Base-by-base conservation (phyloP, 2,113 vertebrate species). In the Chitala chitala region DNA sequence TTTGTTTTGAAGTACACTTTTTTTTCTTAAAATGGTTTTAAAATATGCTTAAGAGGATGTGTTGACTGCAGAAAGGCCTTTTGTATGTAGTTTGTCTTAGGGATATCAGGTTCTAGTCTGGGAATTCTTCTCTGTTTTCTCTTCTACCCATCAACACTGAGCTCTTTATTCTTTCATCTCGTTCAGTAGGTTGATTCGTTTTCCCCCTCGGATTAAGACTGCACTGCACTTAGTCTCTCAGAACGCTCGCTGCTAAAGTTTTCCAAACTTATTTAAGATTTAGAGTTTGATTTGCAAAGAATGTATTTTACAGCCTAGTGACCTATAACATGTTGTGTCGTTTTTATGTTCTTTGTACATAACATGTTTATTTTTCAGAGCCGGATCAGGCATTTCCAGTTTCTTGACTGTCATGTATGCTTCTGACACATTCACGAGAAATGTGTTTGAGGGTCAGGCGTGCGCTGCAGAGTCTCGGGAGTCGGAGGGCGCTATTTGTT, bases 141-240 rank as follows among this genome's bases (percentile, higher is more conserved):
- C 44, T n/a, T 44, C 54, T 51, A n/a, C 40, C 26, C 44, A 50
- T 73, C 71, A 63, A 24, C 58, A 51, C 58, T 73, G 20, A 48
- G 55, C 55, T 73, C 26, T 36, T 73, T 64, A 48, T 73, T 33
- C 68, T 61, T 51, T 73, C 46, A 24, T 73, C 40, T 51, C 15
- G 15, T 73, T 73, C 71, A 61, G 40, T 73, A 59, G 40, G 42
- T 72, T 72, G n/a, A 72, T 72, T 72, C 42, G 12, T 42, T 22
- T 72, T n/a, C 38, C 38, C 31, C 22, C 8, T 33, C 59, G 58
- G 72, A 65, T 64, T 74, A 65, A 74, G 26, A 74, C 13, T 72
- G 33, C 13, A 15, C 44, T 9, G 51, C 29, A 44, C 36, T 74
- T 51, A 53, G 48, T 48, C 48, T 74, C 33, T 66, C 73, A 33